A percentile compares a stretch with the other conserved stretches of the same genome.
Conservation (phyloP, 2,888 invertebrate genomes). For the Rhingia campestris region DNA sequence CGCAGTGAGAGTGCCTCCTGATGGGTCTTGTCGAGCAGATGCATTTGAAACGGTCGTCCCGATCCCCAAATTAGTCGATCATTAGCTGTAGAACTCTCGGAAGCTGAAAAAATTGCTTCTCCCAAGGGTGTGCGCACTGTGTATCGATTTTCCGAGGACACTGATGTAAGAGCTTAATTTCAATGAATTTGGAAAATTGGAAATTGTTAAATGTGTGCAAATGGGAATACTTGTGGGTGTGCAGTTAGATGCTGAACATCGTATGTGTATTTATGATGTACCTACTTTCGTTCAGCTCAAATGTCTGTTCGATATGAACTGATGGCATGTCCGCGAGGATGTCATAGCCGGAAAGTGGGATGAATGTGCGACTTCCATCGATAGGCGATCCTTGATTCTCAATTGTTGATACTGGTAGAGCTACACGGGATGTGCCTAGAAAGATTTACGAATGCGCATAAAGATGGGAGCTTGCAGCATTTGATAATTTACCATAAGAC, state of each 20-base stretch:
- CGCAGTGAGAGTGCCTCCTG: slow-evolving; percentile 91
- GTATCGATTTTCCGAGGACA: slow-evolving; percentile 89
- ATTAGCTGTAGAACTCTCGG: slow-evolving; percentile 86
- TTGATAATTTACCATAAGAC: slow-evolving; percentile 22
- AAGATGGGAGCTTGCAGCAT: neutral
- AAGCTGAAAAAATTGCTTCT: slow-evolving; percentile 89
- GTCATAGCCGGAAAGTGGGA: slow-evolving; percentile 87
- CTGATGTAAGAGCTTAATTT: slow-evolving; percentile 79
- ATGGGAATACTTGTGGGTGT: neutral
- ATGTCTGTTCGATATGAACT: slow-evolving; percentile 90
- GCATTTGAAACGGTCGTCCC: slow-evolving; percentile 89
- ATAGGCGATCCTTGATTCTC: slow-evolving; percentile 70
- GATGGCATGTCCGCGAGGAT: slow-evolving; percentile 88
- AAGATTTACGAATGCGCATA: neutral
- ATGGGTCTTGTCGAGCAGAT: slow-evolving; percentile 91
- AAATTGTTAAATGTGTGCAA: slow-evolving; percentile 7
- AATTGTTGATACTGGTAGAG: slow-evolving; percentile 80
- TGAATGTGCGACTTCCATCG: slow-evolving; percentile 77
- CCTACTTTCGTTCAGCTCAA: slow-evolving; percentile 90
- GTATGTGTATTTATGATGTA: neutral
- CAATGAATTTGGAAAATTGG: neutral
- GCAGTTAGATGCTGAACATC: neutral
- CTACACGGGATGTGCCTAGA: slow-evolving; percentile 75
- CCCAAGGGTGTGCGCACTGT: slow-evolving; percentile 88
- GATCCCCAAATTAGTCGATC: slow-evolving; percentile 88